phyloP scores from a whole-genome alignment of 1,140 invertebrate genomes.

The Melanaphis sacchari region DNA sequence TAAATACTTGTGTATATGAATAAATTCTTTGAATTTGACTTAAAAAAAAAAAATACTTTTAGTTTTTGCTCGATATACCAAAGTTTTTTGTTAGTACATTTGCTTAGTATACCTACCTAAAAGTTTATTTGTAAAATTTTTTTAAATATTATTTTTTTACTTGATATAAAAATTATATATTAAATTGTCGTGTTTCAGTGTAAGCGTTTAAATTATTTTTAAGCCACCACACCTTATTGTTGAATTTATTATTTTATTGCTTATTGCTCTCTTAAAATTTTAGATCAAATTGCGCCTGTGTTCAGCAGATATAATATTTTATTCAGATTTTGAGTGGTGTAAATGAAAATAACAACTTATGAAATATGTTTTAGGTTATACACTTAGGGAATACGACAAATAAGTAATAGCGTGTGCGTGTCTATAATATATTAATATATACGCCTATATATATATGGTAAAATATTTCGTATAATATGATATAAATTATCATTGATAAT shows the following conservation, averaged over 20 bases:
- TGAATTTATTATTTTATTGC: neutral
- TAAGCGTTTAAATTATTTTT: no score
- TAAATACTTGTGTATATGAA: no score
- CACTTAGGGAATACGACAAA: no score
- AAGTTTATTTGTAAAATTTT: no score
- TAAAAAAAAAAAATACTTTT: no score
- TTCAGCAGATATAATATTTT: neutral
- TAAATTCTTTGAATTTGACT: no score
- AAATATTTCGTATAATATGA: neutral
- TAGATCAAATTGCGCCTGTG: neutral
- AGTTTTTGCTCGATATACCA: no score
- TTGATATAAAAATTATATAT: neutral
- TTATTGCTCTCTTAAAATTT: neutral
- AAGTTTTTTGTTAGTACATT: no score
- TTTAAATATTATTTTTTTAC: no score
- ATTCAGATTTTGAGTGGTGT: neutral
- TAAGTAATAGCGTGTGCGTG: neutral
- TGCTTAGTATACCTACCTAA: no score
- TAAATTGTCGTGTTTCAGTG: neutral
- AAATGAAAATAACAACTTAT: neutral
- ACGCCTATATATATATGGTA: neutral
- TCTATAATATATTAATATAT: neutral
- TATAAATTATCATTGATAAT: slow-evolving; percentile 7
- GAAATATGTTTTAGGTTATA: neutral
- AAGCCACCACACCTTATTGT: neutral